Base-by-base conservation (phyloP, 2,888 invertebrate species). In the Lasioglossum morio region DNA sequence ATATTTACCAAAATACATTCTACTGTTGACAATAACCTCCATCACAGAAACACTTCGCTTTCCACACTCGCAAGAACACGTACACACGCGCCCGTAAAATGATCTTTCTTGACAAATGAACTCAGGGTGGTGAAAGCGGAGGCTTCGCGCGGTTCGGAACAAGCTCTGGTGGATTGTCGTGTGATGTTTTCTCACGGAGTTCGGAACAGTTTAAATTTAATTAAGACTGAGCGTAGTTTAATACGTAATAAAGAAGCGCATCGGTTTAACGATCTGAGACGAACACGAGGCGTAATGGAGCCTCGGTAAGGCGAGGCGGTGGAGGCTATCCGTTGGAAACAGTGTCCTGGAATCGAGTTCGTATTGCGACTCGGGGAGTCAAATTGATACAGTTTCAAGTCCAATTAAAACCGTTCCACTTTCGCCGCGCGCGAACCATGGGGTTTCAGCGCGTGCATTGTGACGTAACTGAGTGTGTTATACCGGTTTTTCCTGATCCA, bases 331-430 rank as follows among this genome's bases (percentile, higher is more conserved):
- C 3, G 57, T 19, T 5, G 37, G 7, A 60, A 63, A 60, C 57
- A 16, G 60, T 30, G n/a, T 75, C 40, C 27, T 14, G n/a, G n/a
- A 60, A 40, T 37, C 40, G 4, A 2, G 75, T n/a, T 43, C n/a
- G 53, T 8, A 53, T 23, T 34, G 8, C 34, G 5, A 19, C 34
- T 46, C 16, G 34, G 3, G 19, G 7, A 23, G 14, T 34, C n/a
- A 7, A 16, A n/a, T 66, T n/a, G 4, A 34, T 57, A 23, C 53
- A 23, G 43, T 23, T 40, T 14, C 46, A 63, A 16, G 30, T 77
- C 60, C 83, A 77, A 83, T 88, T 77, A 72, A 83, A 57, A 53
- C 14, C 74, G 79, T 69, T 88, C 82, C 75, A 88, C 88, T 88
- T 88, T 88, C 87, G 82, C 8, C 57, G 30, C 72, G 69, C 69